These are phyloP conservation scores for Trichacis sp. DNA, from an alignment of 2,888 invertebrate species.

Conservation along the genomic window DNA sequence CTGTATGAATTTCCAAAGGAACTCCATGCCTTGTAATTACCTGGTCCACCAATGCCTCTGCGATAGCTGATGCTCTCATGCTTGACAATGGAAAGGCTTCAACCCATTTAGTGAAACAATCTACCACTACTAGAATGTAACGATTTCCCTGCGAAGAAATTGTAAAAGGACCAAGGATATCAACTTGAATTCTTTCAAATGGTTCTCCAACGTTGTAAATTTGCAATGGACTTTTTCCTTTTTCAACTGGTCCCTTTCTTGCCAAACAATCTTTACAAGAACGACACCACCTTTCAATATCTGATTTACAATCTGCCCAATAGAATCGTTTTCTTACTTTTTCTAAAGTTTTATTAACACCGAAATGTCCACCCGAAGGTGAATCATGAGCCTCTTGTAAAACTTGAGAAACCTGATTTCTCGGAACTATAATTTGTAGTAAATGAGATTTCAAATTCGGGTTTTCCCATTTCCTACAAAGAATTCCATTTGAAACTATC, in stretches of 20 bases:
- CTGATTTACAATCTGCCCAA: constrained; percentile 18
- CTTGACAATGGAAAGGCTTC: constrained; percentile 16
- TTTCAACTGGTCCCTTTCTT: constrained; percentile 16
- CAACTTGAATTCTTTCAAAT: constrained; percentile 14
- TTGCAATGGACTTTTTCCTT: constrained; percentile 15
- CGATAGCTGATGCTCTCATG: background rate
- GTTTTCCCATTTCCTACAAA: constrained; percentile 33
- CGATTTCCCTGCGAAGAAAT: constrained; percentile 6
- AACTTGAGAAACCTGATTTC: constrained; percentile 24
- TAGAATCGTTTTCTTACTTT: constrained; percentile 48
- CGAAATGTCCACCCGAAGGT: constrained; percentile 49
- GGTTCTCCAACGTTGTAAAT: constrained; percentile 13
- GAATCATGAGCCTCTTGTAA: constrained; percentile 42
- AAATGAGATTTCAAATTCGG: constrained; percentile 6
- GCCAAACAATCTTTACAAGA: constrained; percentile 15
- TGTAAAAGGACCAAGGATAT: constrained; percentile 4
- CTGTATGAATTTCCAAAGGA: constrained; percentile 43
- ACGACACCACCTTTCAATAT: constrained; percentile 14
- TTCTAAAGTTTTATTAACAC: constrained; percentile 46
- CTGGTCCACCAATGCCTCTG: constrained; percentile 3
- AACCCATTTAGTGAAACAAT: constrained; percentile 23
- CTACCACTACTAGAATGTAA: constrained; percentile 8
- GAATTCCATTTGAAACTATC: constrained; percentile 19
- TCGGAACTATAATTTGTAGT: constrained; percentile 25
- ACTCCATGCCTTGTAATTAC: constrained; percentile 28